Evolutionary conservation across 2,888 invertebrate genomes (phyloP).

Genomic region (Machimus rusticus): DNA sequence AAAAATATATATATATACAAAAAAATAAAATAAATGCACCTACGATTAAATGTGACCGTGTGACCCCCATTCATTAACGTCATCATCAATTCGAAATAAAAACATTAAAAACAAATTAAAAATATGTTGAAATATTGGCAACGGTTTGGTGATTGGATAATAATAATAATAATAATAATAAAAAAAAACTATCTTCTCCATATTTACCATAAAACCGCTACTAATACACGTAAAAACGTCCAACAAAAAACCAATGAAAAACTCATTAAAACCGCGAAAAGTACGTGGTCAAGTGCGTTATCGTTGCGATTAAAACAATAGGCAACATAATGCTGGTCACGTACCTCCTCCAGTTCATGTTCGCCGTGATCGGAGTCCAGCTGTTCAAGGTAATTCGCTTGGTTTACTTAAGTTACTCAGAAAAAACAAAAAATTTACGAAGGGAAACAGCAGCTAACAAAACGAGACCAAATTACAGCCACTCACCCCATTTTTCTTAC

Average conservation of each 20-base stretch:
- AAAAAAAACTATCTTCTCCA: neutral
- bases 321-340: conserved; percentile 99
- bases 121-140: neutral
- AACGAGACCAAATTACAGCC: too few relatives aligned
- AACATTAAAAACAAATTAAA: neutral
- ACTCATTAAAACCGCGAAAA: conserved; percentile 57
- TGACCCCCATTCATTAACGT: conserved; percentile 13
- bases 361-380: conserved; percentile 99
- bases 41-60: conserved; percentile 16
- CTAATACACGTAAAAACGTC: conserved; percentile 1
- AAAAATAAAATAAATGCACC: neutral
- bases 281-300: conserved; percentile 99
- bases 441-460: neutral
- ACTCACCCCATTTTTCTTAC: too few relatives aligned
- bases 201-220: neutral
- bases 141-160: neutral
- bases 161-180: neutral
- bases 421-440: neutral
- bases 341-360: conserved; percentile 99
- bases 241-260: neutral
- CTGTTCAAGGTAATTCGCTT: conserved; percentile 79
- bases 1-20: neutral
- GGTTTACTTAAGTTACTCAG: neutral
- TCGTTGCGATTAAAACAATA: conserved; percentile 98
- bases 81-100: conserved; percentile 11